Conservation (phyloP, 2,888 invertebrate species). For the Agriopis marginaria region DNA sequence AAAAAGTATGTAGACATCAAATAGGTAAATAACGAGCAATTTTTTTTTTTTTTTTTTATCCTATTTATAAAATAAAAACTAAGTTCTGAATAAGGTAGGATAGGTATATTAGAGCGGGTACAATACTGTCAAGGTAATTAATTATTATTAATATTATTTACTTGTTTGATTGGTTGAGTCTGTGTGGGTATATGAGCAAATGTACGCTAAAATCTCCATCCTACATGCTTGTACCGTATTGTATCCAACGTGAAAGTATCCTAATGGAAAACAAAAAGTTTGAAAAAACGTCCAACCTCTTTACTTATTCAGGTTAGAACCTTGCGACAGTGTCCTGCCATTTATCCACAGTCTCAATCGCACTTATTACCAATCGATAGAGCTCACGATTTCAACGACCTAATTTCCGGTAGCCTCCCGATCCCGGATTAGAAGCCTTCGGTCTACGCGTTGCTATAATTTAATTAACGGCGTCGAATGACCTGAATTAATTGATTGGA, state of each 20-base stretch:
- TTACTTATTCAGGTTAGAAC: constrained; percentile 12
- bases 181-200: no score
- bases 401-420: constrained; percentile 61
- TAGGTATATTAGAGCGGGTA: no score
- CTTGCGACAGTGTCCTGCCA: constrained; percentile 12
- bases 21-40: no score
- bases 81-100: no score
- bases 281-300: not conserved
- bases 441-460: constrained; percentile 42
- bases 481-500: constrained; percentile 45
- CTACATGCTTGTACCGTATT: not conserved
- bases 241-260: no score
- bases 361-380: constrained; percentile 42
- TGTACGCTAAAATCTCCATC: not conserved
- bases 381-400: constrained; percentile 50
- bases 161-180: no score
- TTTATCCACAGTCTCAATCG: constrained; percentile 29
- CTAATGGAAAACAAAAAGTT: constrained; percentile 1
- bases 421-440: constrained; percentile 63
- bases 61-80: no score
- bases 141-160: no score
- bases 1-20: no score
- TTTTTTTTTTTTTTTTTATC: no score
- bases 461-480: constrained; percentile 44
- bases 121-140: no score